phyloP scores from a whole-genome alignment of 2,888 invertebrate genomes.

The Hetaerina titia region DNA sequence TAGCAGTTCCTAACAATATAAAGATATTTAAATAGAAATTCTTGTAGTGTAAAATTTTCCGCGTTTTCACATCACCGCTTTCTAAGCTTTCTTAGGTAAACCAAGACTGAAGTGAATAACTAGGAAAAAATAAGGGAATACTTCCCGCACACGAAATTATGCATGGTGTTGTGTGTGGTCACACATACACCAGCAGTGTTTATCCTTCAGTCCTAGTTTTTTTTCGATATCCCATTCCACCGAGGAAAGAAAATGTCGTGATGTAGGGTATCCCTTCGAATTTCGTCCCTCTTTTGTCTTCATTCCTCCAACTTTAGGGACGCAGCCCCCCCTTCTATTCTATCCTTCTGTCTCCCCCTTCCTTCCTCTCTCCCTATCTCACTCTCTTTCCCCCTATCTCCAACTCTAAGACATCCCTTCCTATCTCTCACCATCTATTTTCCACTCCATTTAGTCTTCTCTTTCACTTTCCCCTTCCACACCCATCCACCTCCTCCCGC shows the following conservation, averaged over 20 bases:
- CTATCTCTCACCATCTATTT: conserved; percentile 25
- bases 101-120: neutral
- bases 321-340: neutral
- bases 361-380: conserved; percentile 25
- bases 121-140: neutral
- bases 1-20: neutral
- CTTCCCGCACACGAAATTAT: neutral
- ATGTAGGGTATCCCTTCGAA: conserved; percentile 43
- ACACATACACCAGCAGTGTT: neutral
- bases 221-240: neutral
- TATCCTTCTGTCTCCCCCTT: conserved; percentile 16
- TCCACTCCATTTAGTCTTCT: conserved; percentile 15
- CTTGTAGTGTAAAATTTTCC: neutral
- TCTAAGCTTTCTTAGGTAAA: neutral
- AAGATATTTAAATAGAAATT: neutral
- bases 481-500: no score
- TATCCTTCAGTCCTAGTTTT: neutral
- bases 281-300: conserved; percentile 28
- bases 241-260: neutral
- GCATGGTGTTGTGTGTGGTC: neutral
- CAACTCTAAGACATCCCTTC: neutral
- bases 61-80: neutral
- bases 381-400: neutral
- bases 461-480: neutral
- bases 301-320: conserved; percentile 48